Evolutionary conservation across 2,113 vertebrate species (phyloP).

Genomic region (Uropsilus gracilis): DNA sequence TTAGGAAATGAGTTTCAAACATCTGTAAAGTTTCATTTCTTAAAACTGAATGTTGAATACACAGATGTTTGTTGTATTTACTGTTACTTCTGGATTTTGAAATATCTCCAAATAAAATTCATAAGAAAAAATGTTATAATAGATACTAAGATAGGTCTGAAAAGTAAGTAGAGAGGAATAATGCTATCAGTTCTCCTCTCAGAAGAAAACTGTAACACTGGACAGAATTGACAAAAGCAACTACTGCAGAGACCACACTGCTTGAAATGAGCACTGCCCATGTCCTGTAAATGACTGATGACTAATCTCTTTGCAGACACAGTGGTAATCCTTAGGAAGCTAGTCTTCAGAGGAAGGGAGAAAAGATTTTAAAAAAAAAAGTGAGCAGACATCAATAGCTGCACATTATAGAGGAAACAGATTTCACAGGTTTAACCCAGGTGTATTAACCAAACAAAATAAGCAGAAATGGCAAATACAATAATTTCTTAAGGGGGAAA

Average conservation of each 20-base stretch:
- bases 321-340: neutral
- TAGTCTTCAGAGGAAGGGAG: neutral
- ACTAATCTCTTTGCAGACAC: neutral
- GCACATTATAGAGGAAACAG: neutral
- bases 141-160: neutral
- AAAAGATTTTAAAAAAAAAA: neutral
- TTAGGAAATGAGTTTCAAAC: neutral
- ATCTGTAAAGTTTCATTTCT: neutral
- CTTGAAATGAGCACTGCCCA: neutral
- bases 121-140: neutral
- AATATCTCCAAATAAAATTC: neutral
- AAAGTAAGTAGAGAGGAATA: neutral
- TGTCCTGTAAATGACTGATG: neutral
- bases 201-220: neutral
- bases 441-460: neutral
- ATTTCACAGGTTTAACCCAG: neutral
- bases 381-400: neutral
- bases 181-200: neutral
- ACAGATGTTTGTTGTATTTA: neutral
- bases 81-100: neutral
- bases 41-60: neutral
- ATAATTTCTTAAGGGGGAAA: neutral
- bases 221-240: neutral
- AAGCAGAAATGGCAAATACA: neutral
- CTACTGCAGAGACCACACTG: neutral